Evolutionary conservation across 2,797 vertebrate genomes (phyloP), one percentile per base, ranked within the genome.

Genomic region (Cossypha niveicapilla): DNA sequence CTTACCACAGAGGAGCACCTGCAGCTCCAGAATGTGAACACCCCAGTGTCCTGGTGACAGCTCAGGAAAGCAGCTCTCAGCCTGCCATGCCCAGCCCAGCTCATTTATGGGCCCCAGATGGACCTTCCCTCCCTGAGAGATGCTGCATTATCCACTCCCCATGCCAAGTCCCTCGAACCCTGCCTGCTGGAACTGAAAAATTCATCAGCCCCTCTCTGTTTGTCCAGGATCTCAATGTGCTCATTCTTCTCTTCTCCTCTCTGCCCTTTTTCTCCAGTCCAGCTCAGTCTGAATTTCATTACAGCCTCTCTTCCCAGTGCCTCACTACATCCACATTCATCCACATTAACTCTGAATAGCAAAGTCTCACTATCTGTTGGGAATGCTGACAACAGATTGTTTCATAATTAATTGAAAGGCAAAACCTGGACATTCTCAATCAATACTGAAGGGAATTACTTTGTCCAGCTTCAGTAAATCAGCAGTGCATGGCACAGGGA

Each of bases 321-420:
- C 91, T 88, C 76, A 57, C 73, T 62, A 42, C 74, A 88, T 71
- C 83, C 89, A 82, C 85, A 91, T 94, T 94, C 62, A 74, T 57
- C 82, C 51, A 17, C 85, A 82, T 80, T 88, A 90, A 75, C 87
- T 94, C 90, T 4, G 83, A 95, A 86, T 27, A 77, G 94, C 73
- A 78, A 96, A 97, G 88, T 91, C 76, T 72, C 74, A 23, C 91
- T 87, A 27, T 93, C 92, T 75, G 93, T 80, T 73, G 90, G 83
- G 93, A 94, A 94, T 66, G 87, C 74, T 87, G 95, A 95, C 96
- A 94, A 94, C 94, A 96, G 95, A 94, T 89, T 92, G 94, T 86
- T 96, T 93, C 91, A 65, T 94, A 95, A 97, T 96, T 96, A 96
- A 96, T 76, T 96, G 97, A 96, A 93, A 80, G 93, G 95, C 94